A percentile compares a stretch with the other conserved stretches of the same genome.
These are phyloP conservation scores for Drosophila aff. DNA, from an alignment of 1,140 invertebrate genomes.

Conservation along the genomic window DNA sequence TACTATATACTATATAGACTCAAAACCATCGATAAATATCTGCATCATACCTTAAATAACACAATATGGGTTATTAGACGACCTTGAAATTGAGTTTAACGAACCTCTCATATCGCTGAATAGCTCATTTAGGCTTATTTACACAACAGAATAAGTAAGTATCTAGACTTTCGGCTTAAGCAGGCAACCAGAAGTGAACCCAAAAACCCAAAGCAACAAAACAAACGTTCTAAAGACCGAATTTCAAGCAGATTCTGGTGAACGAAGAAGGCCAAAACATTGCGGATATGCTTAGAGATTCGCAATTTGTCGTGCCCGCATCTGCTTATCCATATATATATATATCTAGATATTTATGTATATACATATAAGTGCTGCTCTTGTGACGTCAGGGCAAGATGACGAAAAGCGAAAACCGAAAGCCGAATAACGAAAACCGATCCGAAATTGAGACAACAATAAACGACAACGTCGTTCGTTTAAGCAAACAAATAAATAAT, in stretches of 20 bases:
- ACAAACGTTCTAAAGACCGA: slow-evolving; percentile 36
- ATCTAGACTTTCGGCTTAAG: background rate
- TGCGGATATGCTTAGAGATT: slow-evolving; percentile 39
- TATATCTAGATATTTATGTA: background rate
- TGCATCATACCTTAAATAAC: no score
- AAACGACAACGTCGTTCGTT: slow-evolving; percentile 51
- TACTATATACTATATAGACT: background rate
- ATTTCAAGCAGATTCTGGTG: slow-evolving; percentile 21
- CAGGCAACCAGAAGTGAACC: slow-evolving; percentile 11
- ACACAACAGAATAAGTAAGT: slow-evolving; percentile 12
- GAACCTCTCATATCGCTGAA: slow-evolving; percentile 17
- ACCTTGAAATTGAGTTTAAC: slow-evolving; percentile 37
- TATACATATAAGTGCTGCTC: slow-evolving; percentile 11
- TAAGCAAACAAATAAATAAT: slow-evolving; percentile 72
- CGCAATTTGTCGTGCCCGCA: slow-evolving; percentile 16
- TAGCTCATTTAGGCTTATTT: slow-evolving; percentile 21
- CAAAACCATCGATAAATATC: background rate
- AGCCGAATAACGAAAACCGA: slow-evolving; percentile 18
- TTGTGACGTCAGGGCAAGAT: slow-evolving; percentile 61
- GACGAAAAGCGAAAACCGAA: slow-evolving; percentile 46
- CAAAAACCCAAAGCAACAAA: slow-evolving; percentile 4
- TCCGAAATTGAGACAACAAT: slow-evolving; percentile 21
- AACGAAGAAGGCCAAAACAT: slow-evolving; percentile 40
- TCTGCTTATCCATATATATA: slow-evolving; percentile 27
- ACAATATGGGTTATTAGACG: slow-evolving; percentile 20